Base-by-base conservation (phyloP, 2,888 invertebrate genomes). In the Cacoxenus indagator region DNA sequence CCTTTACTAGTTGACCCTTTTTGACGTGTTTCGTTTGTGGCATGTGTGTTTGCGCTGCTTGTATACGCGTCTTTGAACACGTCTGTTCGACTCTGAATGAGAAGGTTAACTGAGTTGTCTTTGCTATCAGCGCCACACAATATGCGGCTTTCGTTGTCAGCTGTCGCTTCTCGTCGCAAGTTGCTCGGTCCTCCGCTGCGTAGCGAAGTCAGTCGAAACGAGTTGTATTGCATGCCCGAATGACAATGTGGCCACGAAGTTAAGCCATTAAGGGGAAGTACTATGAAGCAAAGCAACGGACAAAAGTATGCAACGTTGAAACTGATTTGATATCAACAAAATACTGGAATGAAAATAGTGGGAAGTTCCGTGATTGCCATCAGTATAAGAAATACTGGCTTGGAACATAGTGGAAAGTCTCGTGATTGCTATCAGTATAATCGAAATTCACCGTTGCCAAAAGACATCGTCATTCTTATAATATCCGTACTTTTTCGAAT, bases 81-180 rank as follows among this genome's bases (percentile, higher is more conserved):
- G 83, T 85, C 82, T 82, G 80, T 74, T 80, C 82, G 74, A 71
- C 76, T 76, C 80, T 82, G 84, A 81, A 83, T 83, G 78, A 85
- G 84, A 83, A 82, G 81, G 78, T 78, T 83, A 83, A 87, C 87
- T 86, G 85, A 86, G 79, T 79, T 81, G 81, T 81, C 81, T 78
- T 77, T 79, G 81, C 75, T 76, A 78, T 75, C 81, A 80, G 76
- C 74, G 77, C 72, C 76, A 78, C 74, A 76, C 78, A 79, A 82
- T 79, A 81, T 76, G 78, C 82, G 78, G 72, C 79, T 75, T 67
- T 31, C 54, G 45, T 31, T 37, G 37, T 37, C 37, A 14, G 37
- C n/a, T n/a, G n/a, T n/a, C n/a, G n/a, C n/a, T 14, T 37, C 14
- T 37, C 37, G 1, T 37, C 37, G 37, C 37, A n/a, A n/a, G n/a